phyloP scores from a whole-genome alignment of 2,113 vertebrate species.

The Empidonax alnorum region DNA sequence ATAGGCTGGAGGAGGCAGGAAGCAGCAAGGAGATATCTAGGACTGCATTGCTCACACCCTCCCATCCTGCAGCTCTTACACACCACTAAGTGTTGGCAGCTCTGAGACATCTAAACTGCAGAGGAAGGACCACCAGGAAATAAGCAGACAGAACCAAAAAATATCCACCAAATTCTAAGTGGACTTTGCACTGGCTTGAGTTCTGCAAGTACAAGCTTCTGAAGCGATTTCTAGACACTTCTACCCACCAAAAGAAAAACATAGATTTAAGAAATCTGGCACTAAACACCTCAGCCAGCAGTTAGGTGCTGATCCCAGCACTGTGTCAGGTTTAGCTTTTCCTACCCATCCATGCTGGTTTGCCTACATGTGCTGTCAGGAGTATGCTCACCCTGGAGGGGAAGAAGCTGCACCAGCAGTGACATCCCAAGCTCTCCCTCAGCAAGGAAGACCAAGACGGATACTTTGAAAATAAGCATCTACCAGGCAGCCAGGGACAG shows the following conservation, averaged over 20 bases:
- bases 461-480: background rate
- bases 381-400: background rate
- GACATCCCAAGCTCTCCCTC: background rate
- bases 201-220: background rate
- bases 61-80: background rate
- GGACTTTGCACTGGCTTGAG: background rate
- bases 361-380: background rate
- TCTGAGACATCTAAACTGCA: background rate
- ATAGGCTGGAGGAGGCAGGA: slow-evolving; percentile 34
- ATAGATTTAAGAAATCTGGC: background rate
- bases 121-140: background rate
- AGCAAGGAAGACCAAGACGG: accelerated
- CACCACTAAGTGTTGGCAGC: background rate
- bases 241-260: background rate
- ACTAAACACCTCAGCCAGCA: background rate
- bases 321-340: background rate
- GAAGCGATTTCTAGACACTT: background rate
- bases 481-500: background rate
- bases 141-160: background rate
- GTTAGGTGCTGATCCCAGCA: background rate
- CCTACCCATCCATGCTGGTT: background rate
- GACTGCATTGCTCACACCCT: background rate
- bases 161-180: background rate
- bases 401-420: accelerated
- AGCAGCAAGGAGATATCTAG: background rate